Base-by-base conservation (phyloP, 2,113 vertebrate species). In the Stigmatopora nigra region DNA sequence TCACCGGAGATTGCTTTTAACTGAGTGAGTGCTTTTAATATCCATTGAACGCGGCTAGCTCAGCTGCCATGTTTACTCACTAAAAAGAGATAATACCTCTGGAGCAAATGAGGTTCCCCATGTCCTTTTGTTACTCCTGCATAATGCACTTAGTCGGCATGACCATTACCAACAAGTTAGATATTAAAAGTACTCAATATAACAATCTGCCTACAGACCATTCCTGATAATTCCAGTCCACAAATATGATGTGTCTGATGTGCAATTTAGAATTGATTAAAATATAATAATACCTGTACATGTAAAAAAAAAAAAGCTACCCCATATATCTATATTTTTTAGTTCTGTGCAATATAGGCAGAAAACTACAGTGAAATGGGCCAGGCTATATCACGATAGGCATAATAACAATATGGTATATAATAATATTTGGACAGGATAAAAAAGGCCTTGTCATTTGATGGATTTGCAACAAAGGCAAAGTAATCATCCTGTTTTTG, bases 181-280 rank as follows among this genome's bases (percentile, higher is more conserved):
- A 76, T 52, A 80, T 80, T 76, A 76, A 78, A 73, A 70, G 64
- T 63, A 44, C 61, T 68, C 47, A 75, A 67, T 81, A 70, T 65
- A 68, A 53, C 69, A 51, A 59, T 78, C 69, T 58, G 62, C 63
- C 77, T 46, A 13, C 3, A 14, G 13, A 4, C 45, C 45, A 14
- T 12, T 46, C 45, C 45, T 14, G 13, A 12, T 46, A 13, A 46
- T 46, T 12, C 45, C 45, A 46, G 9, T 46, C 45, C 13, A 13
- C 11, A 14, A 14, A 46, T 31, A 46, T 46, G 11, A 46, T 46
- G 9, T 31, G 25, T 45, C 44, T 45, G 44, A 46, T 13, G 45
- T 7, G 13, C 45, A 13, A 13, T 46, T 46, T 46, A 46, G 45
- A 1, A 46, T 46, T 46, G 9, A 14, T 46, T 46, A 12, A 46